A percentile compares a stretch with the other conserved stretches of the same genome.
These are phyloP conservation scores for Cephus nigrinus DNA, from an alignment of 2,888 invertebrate species.

Conservation along the genomic window DNA sequence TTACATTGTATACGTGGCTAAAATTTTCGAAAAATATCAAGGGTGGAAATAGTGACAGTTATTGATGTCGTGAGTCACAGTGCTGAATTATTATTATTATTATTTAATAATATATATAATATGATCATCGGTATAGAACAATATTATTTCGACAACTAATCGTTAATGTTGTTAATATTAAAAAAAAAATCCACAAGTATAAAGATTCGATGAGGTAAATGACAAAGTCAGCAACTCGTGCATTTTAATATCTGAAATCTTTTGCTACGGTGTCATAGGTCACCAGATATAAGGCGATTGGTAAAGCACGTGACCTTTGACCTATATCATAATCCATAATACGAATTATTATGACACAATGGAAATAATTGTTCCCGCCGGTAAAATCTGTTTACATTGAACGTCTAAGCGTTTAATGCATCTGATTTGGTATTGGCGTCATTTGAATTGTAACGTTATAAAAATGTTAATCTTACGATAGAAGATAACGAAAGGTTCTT, in stretches of 20 bases:
- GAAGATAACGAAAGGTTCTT: background rate
- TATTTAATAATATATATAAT: background rate
- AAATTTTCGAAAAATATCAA: background rate
- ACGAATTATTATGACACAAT: background rate
- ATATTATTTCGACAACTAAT: background rate
- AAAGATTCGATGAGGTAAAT: background rate
- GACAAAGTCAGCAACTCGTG: background rate
- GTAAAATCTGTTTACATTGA: background rate
- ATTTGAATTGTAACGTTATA: background rate
- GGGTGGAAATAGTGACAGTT: background rate
- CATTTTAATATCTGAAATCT: background rate
- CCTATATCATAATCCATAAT: background rate
- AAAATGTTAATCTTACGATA: background rate
- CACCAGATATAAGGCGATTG: background rate
- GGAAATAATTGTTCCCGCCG: background rate
- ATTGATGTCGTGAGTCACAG: background rate
- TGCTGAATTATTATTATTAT: background rate
- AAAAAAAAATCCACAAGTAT: background rate
- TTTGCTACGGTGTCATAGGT: background rate
- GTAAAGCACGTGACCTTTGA: background rate
- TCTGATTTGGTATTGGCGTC: background rate
- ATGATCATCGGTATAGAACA: background rate
- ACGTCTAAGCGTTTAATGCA: background rate
- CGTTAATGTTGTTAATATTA: background rate
- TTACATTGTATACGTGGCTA: constrained; percentile 13